Evolutionary conservation across 2,113 vertebrate species (phyloP).

Genomic region (Rafetus swinhoei): DNA sequence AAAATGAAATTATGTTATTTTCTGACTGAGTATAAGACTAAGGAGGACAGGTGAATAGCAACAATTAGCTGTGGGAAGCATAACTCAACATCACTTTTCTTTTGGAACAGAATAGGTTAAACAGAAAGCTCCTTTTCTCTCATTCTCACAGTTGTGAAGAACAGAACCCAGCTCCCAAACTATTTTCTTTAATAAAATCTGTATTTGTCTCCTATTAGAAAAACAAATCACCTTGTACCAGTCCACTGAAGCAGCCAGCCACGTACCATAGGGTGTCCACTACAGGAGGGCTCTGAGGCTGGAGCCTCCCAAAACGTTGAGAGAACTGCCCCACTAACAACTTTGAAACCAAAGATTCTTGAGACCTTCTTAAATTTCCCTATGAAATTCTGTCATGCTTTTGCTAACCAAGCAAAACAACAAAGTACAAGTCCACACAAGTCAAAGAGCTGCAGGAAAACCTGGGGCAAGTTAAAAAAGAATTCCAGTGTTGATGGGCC

Average conservation of each 20-base stretch:
- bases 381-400: constrained; percentile 52
- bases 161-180: constrained; percentile 20
- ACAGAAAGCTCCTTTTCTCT: constrained; percentile 12
- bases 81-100: background rate
- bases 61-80: background rate
- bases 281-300: constrained; percentile 65
- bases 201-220: constrained; percentile 62
- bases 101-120: constrained; percentile 51
- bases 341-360: constrained; percentile 77
- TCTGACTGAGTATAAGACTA: background rate
- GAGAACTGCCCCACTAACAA: constrained; percentile 42
- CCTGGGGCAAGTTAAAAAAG: constrained; percentile 58
- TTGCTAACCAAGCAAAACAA: constrained; percentile 72
- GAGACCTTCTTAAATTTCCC: constrained; percentile 69
- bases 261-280: constrained; percentile 58
- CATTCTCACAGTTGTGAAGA: constrained; percentile 16
- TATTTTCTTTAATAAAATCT: constrained; percentile 74
- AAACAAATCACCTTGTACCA: constrained; percentile 54
- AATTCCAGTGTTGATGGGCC: constrained; percentile 49
- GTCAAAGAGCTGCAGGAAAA: constrained; percentile 64
- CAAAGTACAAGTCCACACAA: constrained; percentile 28
- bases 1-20: too few relatives aligned
- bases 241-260: constrained; percentile 48
- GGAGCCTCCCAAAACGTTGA: constrained; percentile 66
- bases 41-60: background rate